These are phyloP conservation scores for Nesidiocoris tenuis DNA, from an alignment of 2,888 invertebrate genomes.

Conservation along the genomic window DNA sequence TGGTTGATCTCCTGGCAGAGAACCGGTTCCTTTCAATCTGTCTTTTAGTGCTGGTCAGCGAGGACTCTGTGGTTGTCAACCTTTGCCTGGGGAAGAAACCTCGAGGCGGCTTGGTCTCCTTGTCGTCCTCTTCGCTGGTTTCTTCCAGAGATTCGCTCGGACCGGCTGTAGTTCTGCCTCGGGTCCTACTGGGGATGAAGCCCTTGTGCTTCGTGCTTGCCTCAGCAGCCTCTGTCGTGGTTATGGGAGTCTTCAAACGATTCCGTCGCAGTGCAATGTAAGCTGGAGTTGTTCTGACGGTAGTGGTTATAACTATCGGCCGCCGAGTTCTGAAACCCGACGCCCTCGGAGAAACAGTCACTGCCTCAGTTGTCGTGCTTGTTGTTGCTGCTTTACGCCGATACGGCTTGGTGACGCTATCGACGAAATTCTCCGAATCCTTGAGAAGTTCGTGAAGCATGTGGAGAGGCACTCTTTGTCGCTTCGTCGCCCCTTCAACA, in stretches of 20 bases:
- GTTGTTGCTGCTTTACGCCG: neutral
- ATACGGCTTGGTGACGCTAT: conserved; percentile 34
- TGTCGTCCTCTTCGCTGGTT: neutral
- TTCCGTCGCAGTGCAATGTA: conserved; percentile 42
- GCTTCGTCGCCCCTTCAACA: conserved; percentile 57
- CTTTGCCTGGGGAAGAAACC: conserved; percentile 20
- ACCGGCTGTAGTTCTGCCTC: conserved; percentile 32
- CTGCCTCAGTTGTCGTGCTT: conserved; percentile 2
- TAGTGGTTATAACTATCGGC: conserved; percentile 44
- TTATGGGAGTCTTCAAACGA: conserved; percentile 47
- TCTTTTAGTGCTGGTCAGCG: neutral
- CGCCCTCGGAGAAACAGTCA: conserved; percentile 3
- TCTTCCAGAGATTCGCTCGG: conserved; percentile 17
- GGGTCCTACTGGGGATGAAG: conserved; percentile 29
- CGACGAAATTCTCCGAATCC: conserved; percentile 44
- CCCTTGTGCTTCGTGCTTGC: conserved; percentile 28
- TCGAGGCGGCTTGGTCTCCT: conserved; percentile 12
- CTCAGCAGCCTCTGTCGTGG: conserved; percentile 47
- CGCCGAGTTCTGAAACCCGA: conserved; percentile 39
- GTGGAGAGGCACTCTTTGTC: conserved; percentile 56
- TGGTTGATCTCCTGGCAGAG: conserved; percentile 32
- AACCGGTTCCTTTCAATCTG: conserved; percentile 22
- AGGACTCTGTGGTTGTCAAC: conserved; percentile 24
- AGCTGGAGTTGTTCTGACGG: conserved; percentile 41
- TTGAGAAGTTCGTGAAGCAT: conserved; percentile 52